Conservation (phyloP, 2,797 vertebrate species). For the Acipenser transmontanus region DNA sequence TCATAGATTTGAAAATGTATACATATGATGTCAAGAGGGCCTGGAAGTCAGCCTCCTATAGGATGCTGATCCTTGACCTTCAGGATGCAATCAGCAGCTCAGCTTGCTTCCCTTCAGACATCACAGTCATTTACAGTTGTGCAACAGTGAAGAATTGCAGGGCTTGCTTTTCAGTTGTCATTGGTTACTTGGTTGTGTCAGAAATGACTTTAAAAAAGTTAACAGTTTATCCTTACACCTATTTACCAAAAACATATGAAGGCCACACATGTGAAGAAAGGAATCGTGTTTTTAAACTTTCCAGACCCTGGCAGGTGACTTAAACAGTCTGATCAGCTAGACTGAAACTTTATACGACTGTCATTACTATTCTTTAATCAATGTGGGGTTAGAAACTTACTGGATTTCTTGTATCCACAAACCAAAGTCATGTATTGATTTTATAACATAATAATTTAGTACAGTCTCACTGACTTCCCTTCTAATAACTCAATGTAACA, state of each 20-base stretch:
- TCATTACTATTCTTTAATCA: no score
- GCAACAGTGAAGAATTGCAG: slow-evolving; percentile 8
- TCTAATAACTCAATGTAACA: no score
- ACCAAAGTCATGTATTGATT: no score
- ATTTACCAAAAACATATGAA: slow-evolving; percentile 26
- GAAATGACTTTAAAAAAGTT: slow-evolving; percentile 12
- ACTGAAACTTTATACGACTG: no score
- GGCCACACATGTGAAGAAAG: slow-evolving; percentile 19
- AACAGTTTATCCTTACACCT: slow-evolving; percentile 8
- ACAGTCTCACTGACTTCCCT: no score
- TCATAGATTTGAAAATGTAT: slow-evolving; percentile 42
- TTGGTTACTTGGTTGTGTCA: slow-evolving; percentile 21
- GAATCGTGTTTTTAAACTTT: slow-evolving; percentile 3
- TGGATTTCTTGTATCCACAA: no score
- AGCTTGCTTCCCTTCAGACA: not conserved
- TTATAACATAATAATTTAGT: no score
- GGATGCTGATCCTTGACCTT: slow-evolving; percentile 36
- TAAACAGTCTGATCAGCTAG: no score
- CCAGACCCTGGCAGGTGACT: not conserved
- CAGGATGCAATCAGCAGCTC: slow-evolving; percentile 15
- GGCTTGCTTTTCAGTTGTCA: slow-evolving; percentile 17
- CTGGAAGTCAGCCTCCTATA: slow-evolving; percentile 22
- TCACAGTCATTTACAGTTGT: not conserved
- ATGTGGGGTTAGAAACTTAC: no score
- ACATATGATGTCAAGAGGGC: slow-evolving; percentile 37